phyloP scores from a whole-genome alignment of 2,113 vertebrate species.

The Thunnus thynnus region DNA sequence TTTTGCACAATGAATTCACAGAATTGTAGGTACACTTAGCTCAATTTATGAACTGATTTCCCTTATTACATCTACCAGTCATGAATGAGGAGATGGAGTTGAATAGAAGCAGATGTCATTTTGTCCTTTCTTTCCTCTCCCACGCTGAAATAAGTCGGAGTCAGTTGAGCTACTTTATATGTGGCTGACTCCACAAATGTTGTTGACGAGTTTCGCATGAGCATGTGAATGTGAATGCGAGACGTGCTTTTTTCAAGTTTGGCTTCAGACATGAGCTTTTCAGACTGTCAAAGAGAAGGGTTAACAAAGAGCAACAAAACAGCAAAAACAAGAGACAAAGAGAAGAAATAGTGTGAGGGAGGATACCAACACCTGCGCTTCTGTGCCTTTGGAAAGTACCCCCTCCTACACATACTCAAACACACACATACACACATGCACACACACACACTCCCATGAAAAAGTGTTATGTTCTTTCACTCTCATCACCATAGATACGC shows the following conservation, averaged over 20 bases:
- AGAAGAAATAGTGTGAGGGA: slow-evolving; percentile 27
- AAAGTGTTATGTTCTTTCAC: slow-evolving; percentile 56
- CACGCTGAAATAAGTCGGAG: neutral
- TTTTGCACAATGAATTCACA: no score
- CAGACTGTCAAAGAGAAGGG: slow-evolving; percentile 17
- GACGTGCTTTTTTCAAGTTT: neutral
- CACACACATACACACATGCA: slow-evolving; percentile 25
- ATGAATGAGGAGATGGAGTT: neutral
- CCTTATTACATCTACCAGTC: neutral
- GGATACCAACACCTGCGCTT: slow-evolving; percentile 69
- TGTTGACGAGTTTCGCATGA: slow-evolving; percentile 6
- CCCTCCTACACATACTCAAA: slow-evolving; percentile 27
- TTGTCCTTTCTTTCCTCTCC: neutral
- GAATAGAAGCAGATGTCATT: neutral
- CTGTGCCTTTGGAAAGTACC: slow-evolving; percentile 64
- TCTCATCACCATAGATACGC: slow-evolving; percentile 74
- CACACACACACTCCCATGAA: slow-evolving; percentile 38
- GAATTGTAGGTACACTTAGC: no score
- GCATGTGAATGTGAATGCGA: neutral
- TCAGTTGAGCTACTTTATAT: neutral
- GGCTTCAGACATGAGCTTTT: slow-evolving; percentile 19
- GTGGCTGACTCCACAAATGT: neutral
- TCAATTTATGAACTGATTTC: no score
- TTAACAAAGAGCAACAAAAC: slow-evolving; percentile 48
- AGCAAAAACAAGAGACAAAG: slow-evolving; percentile 46